These are phyloP conservation scores for Mechanitis mazaeus DNA, from an alignment of 2,888 invertebrate genomes.

Conservation along the genomic window DNA sequence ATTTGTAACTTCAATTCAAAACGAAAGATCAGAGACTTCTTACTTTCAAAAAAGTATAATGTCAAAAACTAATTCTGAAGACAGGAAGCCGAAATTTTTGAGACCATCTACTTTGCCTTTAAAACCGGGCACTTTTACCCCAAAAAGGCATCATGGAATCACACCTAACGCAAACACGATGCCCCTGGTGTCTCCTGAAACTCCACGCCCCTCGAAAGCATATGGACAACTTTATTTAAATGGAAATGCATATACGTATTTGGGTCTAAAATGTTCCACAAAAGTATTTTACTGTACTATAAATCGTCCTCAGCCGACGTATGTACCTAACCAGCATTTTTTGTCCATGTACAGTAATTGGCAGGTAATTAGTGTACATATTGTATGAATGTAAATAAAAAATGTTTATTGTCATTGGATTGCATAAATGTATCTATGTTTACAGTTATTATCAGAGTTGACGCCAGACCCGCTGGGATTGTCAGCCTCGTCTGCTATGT, in stretches of 20 bases:
- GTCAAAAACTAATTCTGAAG: slow-evolving; percentile 50
- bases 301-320: slow-evolving; percentile 95
- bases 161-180: slow-evolving; percentile 89
- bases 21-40: slow-evolving; percentile 69
- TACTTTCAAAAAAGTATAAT: slow-evolving; percentile 67
- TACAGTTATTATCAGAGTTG: slow-evolving; percentile 80
- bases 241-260: slow-evolving; percentile 93
- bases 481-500: slow-evolving; percentile 81
- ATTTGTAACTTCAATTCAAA: slow-evolving; percentile 37
- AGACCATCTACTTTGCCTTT: slow-evolving; percentile 89
- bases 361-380: slow-evolving; percentile 77
- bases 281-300: slow-evolving; percentile 94
- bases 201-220: slow-evolving; percentile 91
- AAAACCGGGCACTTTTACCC: slow-evolving; percentile 88
- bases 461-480: slow-evolving; percentile 82
- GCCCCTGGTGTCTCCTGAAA: slow-evolving; percentile 92
- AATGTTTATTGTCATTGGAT: slow-evolving; percentile 30
- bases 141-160: slow-evolving; percentile 88
- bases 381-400: slow-evolving; percentile 20
- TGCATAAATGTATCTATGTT: slow-evolving; percentile 45
- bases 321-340: slow-evolving; percentile 91
- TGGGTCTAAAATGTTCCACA: slow-evolving; percentile 93
- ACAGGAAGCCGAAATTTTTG: slow-evolving; percentile 81
- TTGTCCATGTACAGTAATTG: slow-evolving; percentile 98
- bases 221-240: slow-evolving; percentile 93